These are phyloP conservation scores for Girardinichthys multiradiatus DNA, from an alignment of 2,113 vertebrate genomes.

Conservation along the genomic window DNA sequence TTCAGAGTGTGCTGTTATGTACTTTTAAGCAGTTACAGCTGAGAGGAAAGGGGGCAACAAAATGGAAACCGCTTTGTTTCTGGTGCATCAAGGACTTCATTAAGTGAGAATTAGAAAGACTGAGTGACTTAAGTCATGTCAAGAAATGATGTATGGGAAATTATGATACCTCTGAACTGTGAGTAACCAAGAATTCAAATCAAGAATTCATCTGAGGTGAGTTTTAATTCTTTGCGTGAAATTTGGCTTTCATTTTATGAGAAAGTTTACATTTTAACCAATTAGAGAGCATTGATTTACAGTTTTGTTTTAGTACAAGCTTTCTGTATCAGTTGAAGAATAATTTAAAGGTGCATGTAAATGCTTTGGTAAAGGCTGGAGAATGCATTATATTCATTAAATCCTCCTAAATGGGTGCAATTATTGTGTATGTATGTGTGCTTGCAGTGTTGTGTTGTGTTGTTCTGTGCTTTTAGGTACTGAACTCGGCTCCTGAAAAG, in stretches of 20 bases:
- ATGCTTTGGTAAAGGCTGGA: no score
- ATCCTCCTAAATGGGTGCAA: no score
- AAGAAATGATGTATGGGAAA: constrained; percentile 19
- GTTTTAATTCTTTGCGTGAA: constrained; percentile 14
- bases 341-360: not conserved
- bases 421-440: constrained; percentile 8
- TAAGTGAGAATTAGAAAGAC: constrained; percentile 32
- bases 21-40: constrained; percentile 51
- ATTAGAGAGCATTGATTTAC: not conserved
- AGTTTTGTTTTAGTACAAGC: not conserved
- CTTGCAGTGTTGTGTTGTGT: not conserved
- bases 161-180: constrained; percentile 19
- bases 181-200: constrained; percentile 38
- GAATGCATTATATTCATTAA: no score
- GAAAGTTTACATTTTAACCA: not conserved
- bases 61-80: constrained; percentile 54
- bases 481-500: constrained; percentile 67
- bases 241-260: constrained; percentile 3
- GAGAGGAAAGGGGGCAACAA: constrained; percentile 38
- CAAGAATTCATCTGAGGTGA: constrained; percentile 58
- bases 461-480: constrained; percentile 49
- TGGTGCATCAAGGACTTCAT: constrained; percentile 44
- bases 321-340: not conserved
- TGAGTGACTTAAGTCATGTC: constrained; percentile 21
- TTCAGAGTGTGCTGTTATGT: constrained; percentile 39